Percentiles rank a stretch among this genome's conserved stretches.
phyloP scores from a whole-genome alignment of 2,888 invertebrate species.

The Noctua janthe region DNA sequence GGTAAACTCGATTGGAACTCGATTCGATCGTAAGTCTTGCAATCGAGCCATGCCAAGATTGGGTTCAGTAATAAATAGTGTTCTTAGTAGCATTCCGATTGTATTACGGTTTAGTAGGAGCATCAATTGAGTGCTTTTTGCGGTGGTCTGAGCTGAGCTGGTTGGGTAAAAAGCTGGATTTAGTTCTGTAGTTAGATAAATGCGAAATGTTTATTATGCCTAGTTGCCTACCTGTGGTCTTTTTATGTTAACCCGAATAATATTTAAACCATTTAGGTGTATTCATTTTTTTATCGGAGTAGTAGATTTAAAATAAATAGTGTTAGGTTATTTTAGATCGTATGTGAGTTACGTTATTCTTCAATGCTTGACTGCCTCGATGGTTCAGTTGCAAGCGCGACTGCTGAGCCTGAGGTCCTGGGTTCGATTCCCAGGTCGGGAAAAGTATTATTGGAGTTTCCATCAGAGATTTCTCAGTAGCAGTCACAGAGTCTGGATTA shows the following conservation, averaged over 20 bases:
- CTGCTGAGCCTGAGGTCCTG: too few relatives aligned
- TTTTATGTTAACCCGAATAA: slow-evolving; percentile 17
- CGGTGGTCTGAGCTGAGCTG: slow-evolving; percentile 5
- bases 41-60: slow-evolving; percentile 59
- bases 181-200: slow-evolving; percentile 6
- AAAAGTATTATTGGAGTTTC: too few relatives aligned
- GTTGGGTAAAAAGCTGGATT: slow-evolving; percentile 1
- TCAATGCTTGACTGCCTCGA: not conserved
- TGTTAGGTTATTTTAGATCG: not conserved
- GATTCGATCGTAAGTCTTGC: slow-evolving; percentile 58
- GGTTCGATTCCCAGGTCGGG: too few relatives aligned
- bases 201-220: not conserved
- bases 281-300: not conserved
- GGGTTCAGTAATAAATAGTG: slow-evolving; percentile 66
- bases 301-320: not conserved
- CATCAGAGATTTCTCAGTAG: too few relatives aligned
- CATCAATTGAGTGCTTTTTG: slow-evolving; percentile 56
- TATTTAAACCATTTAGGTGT: not conserved
- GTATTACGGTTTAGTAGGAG: slow-evolving; percentile 58
- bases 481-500: too few relatives aligned
- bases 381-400: too few relatives aligned
- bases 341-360: not conserved
- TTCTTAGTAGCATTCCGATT: slow-evolving; percentile 59
- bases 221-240: not conserved
- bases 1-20: slow-evolving; percentile 62